Evolutionary conservation across 1,140 invertebrate species (phyloP), one percentile per base, ranked within the genome.

Genomic region (Caerostris darwini): DNA sequence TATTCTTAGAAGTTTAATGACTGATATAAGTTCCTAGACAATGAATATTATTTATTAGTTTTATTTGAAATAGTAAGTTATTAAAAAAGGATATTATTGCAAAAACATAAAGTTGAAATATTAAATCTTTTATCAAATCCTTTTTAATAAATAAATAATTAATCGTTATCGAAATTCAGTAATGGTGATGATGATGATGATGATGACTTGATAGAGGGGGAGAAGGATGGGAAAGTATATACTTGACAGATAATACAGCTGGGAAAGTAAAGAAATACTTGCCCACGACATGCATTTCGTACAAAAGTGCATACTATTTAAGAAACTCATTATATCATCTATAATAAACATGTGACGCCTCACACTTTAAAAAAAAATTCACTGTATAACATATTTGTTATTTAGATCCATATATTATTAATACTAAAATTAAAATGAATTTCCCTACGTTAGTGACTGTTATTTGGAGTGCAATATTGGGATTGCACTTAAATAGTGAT

Each of bases 381-480:
- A 87, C 12, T 64, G 71, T 34, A 64, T 57, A 56, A 83, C 57
- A 87, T 64, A 61, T 53, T 85, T 85, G 53, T 87, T 87, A 64
- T 34, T 85, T 50, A 87, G 59, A 93, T 93, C 14, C 61, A 69
- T 77, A 77, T 50, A 83, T 53, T 86, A 53, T 58, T 19, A 86
- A n/a, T 34, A 53, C 10, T 53, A 71, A 67, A 85, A 93, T 93
- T 93, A 93, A 17, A 57, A 93, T 93, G 91, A 67, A 50, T 69
- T 93, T 87, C 61, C 64, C 53, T 86, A 58, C 82, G 19, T 69
- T 86, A 12, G 64, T 93, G 10, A 58, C 91, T 19, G 61, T 69
- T 58, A 71, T 93, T 71, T 93, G 91, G 91, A 86, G 50, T 57
- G 71, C 61, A 71, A 93, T 87, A 86, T 69, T 54, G 69, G 82